Evolutionary conservation across 2,797 vertebrate species (phyloP), one percentile per base, ranked within the genome.

Genomic region (Neomorphus geoffroyi): DNA sequence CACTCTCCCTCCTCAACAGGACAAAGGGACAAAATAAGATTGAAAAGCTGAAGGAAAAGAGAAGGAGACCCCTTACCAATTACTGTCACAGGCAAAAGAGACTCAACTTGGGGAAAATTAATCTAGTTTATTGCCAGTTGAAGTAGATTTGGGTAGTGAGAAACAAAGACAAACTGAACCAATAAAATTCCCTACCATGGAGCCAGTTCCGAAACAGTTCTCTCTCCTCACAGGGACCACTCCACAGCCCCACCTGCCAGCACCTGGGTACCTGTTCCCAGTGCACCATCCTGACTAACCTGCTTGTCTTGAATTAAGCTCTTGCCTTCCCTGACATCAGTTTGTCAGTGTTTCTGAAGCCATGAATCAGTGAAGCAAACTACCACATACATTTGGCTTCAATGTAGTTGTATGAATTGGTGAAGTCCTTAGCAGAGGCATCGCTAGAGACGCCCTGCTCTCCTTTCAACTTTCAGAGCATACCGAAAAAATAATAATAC

Each of bases 191-290:
- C 12, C 18, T 14, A 22, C 56, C 2, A 1, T 43, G 51, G 43
- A 56, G 7, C 50, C 0, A 2, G 15, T 39, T 10, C 53, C 0
- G 0, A 32, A 51, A 12, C 2, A 0, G 14, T 1, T 0, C 24
- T 35, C 16, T 12, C 19, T 18, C 19, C 51, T 84, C 43, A 41
- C 26, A 3, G 23, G 19, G 33, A n/a, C 22, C 5, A 2, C 32
- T 16, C n/a, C 5, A 22, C 11, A 53, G 27, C 7, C 19, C n/a
- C 9, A 14, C 5, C 22, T 32, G 37, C 14, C 26, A 32, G 4
- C 6, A 2, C 23, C 21, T 3, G 45, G 18, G 45, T 35, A 50
- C 6, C 32, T 51, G 54, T 39, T 24, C 60, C 18, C 19, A 0
- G 4, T 30, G 13, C 33, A 17, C 13, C 43, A 6, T 54, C 43